Evolutionary conservation across 2,888 invertebrate genomes (phyloP), one percentile per base, ranked within the genome.

Genomic region (Tubulanus polymorphus): DNA sequence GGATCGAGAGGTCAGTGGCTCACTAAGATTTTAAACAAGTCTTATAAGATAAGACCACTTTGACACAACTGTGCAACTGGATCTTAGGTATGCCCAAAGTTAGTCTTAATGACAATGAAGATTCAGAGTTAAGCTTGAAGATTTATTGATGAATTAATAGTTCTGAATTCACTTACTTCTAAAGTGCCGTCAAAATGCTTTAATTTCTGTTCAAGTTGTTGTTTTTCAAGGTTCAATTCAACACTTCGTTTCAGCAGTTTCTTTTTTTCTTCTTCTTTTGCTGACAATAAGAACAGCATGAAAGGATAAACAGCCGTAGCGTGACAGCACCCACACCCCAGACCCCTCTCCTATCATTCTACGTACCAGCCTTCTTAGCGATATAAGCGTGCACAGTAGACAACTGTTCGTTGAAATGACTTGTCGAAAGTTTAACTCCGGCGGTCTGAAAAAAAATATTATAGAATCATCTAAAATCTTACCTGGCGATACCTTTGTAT

Each of bases 241-340:
- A 56, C 48, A 51, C 62, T 66, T 51, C 63, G 66, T 50, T 64
- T 70, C 58, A 69, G 63, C 30, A 72, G 60, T 59, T 65, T 69
- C 54, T 67, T 64, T 52, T 65, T 69, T 48, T 73, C 73, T 37
- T 75, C 75, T 59, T 74, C 73, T 63, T 73, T 75, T 15, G 65
- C 75, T 75, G 62, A 6, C 62, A 56, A 48, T 35, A 29, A 26
- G 48, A 10, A 8, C 12, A 37, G 18, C 3, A 30, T 18, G 23
- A 10, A 5, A 26, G 6, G 15, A 8, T 6, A 41, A 41, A 41
- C 41, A 10, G 10, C 10, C 35, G n/a, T 12, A 12, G 35, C 35
- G 10, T 32, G 35, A 32, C 35, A 12, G 35, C 10, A 32, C 10
- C 10, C 10, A 32, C 10, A n/a, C 10, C 35, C 35, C 10, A 32